Conservation (phyloP, 1,140 invertebrate genomes). For the Charaxes varanes region DNA sequence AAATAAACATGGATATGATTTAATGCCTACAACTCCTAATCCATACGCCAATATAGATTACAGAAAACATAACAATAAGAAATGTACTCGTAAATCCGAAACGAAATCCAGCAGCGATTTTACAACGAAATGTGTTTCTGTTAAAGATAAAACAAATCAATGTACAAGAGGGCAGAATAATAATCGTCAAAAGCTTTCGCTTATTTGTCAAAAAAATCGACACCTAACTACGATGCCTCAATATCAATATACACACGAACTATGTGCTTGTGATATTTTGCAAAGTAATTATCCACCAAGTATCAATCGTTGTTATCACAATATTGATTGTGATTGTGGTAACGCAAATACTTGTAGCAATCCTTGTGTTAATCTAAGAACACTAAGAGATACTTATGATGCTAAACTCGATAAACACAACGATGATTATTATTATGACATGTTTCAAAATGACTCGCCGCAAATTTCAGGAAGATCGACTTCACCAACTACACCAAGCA, state of each 20-base stretch:
- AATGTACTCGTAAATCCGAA: conserved; percentile 37
- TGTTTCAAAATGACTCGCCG: not conserved
- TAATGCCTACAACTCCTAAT: conserved; percentile 12
- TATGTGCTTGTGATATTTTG: conserved; percentile 30
- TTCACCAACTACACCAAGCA: not conserved
- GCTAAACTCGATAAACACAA: conserved; percentile 1
- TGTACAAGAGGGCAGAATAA: conserved; percentile 37
- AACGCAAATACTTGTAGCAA: conserved; percentile 18
- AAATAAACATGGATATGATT: conserved; percentile 28
- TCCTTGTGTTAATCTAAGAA: conserved; percentile 8
- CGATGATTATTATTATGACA: conserved; percentile 9
- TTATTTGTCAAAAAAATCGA: conserved; percentile 4
- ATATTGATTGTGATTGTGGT: conserved; percentile 33
- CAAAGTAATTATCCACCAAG: conserved; percentile 14
- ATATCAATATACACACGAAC: conserved; percentile 8
- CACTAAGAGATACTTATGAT: conserved; percentile 1
- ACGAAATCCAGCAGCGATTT: conserved; percentile 1
- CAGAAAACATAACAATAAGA: conserved; percentile 24
- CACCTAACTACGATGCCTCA: not conserved
- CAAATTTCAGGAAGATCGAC: not conserved
- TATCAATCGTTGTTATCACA: conserved; percentile 19
- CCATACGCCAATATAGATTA: conserved; percentile 17
- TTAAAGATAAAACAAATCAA: conserved; percentile 11
- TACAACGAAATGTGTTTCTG: conserved; percentile 7
- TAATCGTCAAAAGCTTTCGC: conserved; percentile 14